A percentile compares a stretch with the other conserved stretches of the same genome.
Conservation (phyloP, 2,113 vertebrate species). For the Aphyosemion australe region DNA sequence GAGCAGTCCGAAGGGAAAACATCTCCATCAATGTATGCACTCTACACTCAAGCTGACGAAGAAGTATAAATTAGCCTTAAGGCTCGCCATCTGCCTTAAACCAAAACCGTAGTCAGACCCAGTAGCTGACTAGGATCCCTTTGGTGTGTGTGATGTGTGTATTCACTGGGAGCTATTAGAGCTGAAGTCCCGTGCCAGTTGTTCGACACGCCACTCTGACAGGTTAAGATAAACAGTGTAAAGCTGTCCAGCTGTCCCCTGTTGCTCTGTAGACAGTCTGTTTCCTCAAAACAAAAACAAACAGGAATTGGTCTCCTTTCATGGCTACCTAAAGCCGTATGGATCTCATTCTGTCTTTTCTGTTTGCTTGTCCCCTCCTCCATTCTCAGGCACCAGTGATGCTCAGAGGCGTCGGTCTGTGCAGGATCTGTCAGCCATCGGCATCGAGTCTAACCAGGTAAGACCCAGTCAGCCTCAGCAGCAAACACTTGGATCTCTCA, state of each 20-base stretch:
- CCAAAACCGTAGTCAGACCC: slow-evolving; percentile 46
- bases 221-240: slow-evolving; percentile 62
- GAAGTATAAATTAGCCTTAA: too few relatives aligned
- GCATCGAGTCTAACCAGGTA: slow-evolving; percentile 95
- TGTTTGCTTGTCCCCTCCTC: slow-evolving; percentile 41
- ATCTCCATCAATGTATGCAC: too few relatives aligned
- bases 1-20: too few relatives aligned
- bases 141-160: neutral
- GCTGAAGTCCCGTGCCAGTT: slow-evolving; percentile 21
- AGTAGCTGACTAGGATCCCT: slow-evolving; percentile 66
- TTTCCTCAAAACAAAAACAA: slow-evolving; percentile 48
- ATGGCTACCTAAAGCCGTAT: slow-evolving; percentile 23
- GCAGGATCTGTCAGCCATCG: slow-evolving; percentile 91
- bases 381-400: slow-evolving; percentile 85
- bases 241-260: slow-evolving; percentile 80
- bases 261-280: slow-evolving; percentile 45
- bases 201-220: slow-evolving; percentile 56
- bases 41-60: too few relatives aligned
- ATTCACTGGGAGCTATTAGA: neutral
- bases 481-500: neutral
- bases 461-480: slow-evolving; percentile 16
- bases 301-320: slow-evolving; percentile 37
- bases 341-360: slow-evolving; percentile 64
- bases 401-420: slow-evolving; percentile 94
- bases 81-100: slow-evolving; percentile 61